Percentiles rank a stretch among this genome's conserved stretches.
Evolutionary conservation across 2,888 invertebrate species (phyloP).

Genomic region (Stratiomys singularior): DNA sequence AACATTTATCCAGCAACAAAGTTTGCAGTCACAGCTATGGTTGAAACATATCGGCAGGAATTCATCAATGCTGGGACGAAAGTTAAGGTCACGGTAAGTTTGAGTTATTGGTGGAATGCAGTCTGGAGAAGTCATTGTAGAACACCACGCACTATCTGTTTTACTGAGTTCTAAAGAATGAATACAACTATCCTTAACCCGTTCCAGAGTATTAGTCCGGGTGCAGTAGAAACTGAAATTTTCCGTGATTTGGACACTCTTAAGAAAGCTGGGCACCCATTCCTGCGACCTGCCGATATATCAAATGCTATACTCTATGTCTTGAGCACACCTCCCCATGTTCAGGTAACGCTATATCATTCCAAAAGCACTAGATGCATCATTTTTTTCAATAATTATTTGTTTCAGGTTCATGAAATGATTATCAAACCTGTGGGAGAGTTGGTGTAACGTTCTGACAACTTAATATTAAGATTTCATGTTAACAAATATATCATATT

Average conservation of each 20-base stretch:
- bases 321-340: constrained; percentile 60
- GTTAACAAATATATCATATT: too few relatives aligned
- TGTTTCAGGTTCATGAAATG: constrained; percentile 7
- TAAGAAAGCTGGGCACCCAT: constrained; percentile 48
- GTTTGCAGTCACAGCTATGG: constrained; percentile 58
- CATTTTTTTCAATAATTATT: background rate
- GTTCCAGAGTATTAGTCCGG: constrained; percentile 62
- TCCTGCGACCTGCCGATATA: constrained; percentile 51
- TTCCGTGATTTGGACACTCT: constrained; percentile 54
- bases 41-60: constrained; percentile 59
- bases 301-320: constrained; percentile 55
- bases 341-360: constrained; percentile 56
- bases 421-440: constrained; percentile 62
- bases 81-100: constrained; percentile 50
- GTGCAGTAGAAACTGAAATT: constrained; percentile 63
- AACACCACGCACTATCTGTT: too few relatives aligned
- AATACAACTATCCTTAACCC: background rate
- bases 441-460: background rate
- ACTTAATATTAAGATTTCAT: too few relatives aligned
- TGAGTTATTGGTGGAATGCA: too few relatives aligned
- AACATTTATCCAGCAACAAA: constrained; percentile 59
- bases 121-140: too few relatives aligned
- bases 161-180: too few relatives aligned
- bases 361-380: background rate
- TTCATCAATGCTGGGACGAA: constrained; percentile 55